A percentile compares a stretch with the other conserved stretches of the same genome.
These are phyloP conservation scores for Copidosoma aretas DNA, from an alignment of 2,888 invertebrate genomes.

Conservation along the genomic window DNA sequence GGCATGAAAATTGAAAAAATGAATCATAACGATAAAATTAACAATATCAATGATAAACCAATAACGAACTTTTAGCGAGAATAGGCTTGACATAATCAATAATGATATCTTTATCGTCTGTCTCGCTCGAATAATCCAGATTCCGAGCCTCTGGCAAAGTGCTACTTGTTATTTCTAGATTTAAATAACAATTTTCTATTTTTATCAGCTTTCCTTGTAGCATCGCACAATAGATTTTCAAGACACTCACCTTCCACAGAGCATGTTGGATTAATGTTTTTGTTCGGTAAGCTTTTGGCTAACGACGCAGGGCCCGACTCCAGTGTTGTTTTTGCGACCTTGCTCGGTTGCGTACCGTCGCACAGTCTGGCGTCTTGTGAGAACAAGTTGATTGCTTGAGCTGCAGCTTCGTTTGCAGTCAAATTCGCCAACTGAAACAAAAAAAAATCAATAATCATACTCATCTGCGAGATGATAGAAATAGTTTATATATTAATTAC, in stretches of 20 bases:
- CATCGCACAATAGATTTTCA: not conserved
- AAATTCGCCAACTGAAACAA: slow-evolving; percentile 70
- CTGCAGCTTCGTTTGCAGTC: slow-evolving; percentile 89
- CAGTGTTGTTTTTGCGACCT: slow-evolving; percentile 72
- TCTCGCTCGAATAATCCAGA: slow-evolving; percentile 37
- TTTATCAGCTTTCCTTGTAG: not conserved
- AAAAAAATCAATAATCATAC: slow-evolving; percentile 24
- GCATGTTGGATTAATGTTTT: slow-evolving; percentile 60
- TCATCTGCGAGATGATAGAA: too few species aligned
- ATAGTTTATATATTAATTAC: too few species aligned
- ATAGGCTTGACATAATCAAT: slow-evolving; percentile 31
- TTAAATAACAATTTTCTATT: slow-evolving; percentile 5
- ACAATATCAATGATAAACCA: slow-evolving; percentile 7
- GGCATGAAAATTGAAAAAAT: slow-evolving; percentile 7
- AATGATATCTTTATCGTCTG: slow-evolving; percentile 36
- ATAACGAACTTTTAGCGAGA: slow-evolving; percentile 32
- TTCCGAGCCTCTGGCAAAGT: slow-evolving; percentile 16
- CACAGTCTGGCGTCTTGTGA: slow-evolving; percentile 85
- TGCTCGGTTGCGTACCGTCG: slow-evolving; percentile 73
- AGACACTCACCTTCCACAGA: slow-evolving; percentile 57
- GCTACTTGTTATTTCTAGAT: slow-evolving; percentile 19
- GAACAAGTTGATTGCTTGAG: slow-evolving; percentile 85
- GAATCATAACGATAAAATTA: not conserved
- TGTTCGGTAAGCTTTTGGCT: slow-evolving; percentile 59
- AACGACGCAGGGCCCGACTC: slow-evolving; percentile 59